Evolutionary conservation across 2,888 invertebrate species (phyloP).

Genomic region (Pilophorus perplexus): DNA sequence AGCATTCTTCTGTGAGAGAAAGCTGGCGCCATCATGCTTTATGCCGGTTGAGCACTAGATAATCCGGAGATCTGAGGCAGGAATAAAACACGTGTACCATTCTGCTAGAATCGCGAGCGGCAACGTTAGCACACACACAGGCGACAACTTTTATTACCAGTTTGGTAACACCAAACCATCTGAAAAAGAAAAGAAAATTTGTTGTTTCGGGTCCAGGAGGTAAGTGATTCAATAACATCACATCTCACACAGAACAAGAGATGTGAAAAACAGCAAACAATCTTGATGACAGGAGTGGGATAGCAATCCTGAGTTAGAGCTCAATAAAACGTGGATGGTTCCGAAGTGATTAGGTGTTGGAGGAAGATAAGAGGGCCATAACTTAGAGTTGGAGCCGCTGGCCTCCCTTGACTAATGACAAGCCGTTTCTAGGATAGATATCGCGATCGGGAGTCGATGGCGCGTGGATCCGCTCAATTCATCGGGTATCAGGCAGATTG

Average conservation of each 20-base stretch:
- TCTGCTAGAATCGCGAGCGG: no score
- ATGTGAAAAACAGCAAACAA: not conserved
- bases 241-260: not conserved
- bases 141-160: no score
- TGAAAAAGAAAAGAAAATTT: no score
- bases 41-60: no score
- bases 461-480: slow-evolving; percentile 15
- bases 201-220: no score
- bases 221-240: no score
- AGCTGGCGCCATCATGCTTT: no score
- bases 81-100: no score
- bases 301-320: slow-evolving; percentile 30
- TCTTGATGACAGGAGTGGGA: slow-evolving; percentile 22
- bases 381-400: slow-evolving; percentile 18
- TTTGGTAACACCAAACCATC: no score
- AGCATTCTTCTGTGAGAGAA: no score
- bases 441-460: slow-evolving; percentile 31
- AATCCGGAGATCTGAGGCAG: no score
- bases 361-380: slow-evolving; percentile 25
- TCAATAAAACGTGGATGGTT: slow-evolving; percentile 23
- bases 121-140: no score
- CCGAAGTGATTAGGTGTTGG: slow-evolving; percentile 34
- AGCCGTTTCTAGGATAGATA: slow-evolving; percentile 25
- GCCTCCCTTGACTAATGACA: slow-evolving; percentile 37
- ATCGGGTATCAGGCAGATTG: slow-evolving; percentile 1